Percentiles rank a stretch among this genome's conserved stretches.
These are phyloP conservation scores for Grallaria varia DNA, from an alignment of 2,113 vertebrate genomes.

Conservation along the genomic window DNA sequence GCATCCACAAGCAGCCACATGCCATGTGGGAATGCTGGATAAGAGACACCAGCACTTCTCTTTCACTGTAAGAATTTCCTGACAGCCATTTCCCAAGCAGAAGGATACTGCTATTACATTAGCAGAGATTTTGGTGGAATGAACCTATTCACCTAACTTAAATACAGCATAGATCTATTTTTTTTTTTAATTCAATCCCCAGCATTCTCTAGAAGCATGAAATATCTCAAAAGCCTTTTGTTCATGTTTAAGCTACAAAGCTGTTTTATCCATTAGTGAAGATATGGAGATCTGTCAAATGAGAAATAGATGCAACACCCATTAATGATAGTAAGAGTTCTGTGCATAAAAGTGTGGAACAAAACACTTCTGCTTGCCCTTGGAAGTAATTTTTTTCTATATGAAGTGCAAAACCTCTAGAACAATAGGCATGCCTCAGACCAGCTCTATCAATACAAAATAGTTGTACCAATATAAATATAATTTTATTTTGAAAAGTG, in stretches of 20 bases:
- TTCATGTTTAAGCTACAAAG: not conserved
- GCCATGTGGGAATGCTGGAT: not conserved
- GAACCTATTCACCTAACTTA: not conserved
- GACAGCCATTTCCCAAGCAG: not conserved
- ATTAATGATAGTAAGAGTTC: not conserved
- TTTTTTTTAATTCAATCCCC: not conserved
- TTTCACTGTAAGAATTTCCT: not conserved
- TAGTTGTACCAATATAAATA: conserved; percentile 10
- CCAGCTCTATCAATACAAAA: not conserved
- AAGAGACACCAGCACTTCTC: not conserved
- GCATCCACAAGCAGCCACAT: not conserved
- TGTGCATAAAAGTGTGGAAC: not conserved
- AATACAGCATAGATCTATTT: not conserved
- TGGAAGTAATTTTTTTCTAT: not conserved
- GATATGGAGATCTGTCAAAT: not conserved
- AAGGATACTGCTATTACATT: not conserved
- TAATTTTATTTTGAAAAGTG: not conserved
- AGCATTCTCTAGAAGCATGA: not conserved
- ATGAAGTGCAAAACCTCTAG: not conserved
- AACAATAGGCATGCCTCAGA: not conserved
- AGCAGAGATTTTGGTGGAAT: not conserved
- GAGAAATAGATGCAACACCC: not conserved
- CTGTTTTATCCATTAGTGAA: not conserved
- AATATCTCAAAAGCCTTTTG: not conserved
- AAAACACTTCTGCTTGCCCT: not conserved